Base-by-base conservation (phyloP, 2,888 invertebrate species). In the Capitulum mitella region DNA sequence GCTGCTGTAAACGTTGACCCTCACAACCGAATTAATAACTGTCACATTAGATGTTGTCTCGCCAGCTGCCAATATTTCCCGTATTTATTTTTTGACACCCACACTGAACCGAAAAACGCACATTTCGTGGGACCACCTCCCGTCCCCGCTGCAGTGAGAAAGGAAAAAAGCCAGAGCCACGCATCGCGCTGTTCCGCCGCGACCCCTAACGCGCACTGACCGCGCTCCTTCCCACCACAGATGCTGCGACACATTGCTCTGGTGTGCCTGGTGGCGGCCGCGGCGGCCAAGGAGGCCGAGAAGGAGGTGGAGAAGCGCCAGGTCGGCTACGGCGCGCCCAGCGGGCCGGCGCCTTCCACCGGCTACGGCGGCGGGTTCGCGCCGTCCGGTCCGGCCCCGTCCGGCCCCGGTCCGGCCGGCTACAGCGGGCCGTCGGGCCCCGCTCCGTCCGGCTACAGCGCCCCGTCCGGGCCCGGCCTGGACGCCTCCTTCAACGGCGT, bases 201-300 rank as follows among this genome's bases (percentile, higher is more conserved):
- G n/a, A n/a, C n/a, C n/a, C n/a, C n/a, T n/a, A n/a, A n/a, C n/a
- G n/a, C n/a, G n/a, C n/a, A n/a, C n/a, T n/a, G n/a, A n/a, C n/a
- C n/a, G n/a, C n/a, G n/a, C n/a, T n/a, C n/a, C n/a, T n/a, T n/a
- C n/a, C n/a, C n/a, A n/a, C n/a, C 58, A 3, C 70, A 70, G 70
- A 70, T 70, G 70, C 37, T 70, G 70, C 70, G 70, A 26, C 37
- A 70, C 70, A 37, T 70, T 37, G 40, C 40, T 40, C 70, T 70
- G 70, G 70, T 70, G 26, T 70, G 70, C 40, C 70, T 70, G 70
- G 70, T 70, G 70, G 37, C 22, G 40, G 70, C 37, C 22, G 70
- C 29, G 10, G 22, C 37, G 0, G 70, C 70, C 70, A 70, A 70
- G 70, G 70, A 64, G 64, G 37, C 54, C 19, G 54, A 54, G 26